phyloP scores from a whole-genome alignment of 2,797 vertebrate genomes.

The Columba guinea region DNA sequence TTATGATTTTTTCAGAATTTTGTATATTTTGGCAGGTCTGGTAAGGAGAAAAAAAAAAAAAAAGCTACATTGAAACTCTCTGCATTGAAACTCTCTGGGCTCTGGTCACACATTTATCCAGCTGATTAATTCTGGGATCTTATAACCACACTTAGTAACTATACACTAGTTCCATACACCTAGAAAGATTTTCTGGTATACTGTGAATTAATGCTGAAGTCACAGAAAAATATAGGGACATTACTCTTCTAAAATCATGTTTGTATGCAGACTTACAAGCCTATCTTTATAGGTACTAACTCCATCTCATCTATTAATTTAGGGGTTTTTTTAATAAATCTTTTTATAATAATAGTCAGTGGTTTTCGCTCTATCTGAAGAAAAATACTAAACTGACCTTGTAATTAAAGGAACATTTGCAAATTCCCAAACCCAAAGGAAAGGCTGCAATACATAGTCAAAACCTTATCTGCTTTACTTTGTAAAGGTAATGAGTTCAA shows the following conservation, averaged over 20 bases:
- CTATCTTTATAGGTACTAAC: neutral
- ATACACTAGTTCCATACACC: neutral
- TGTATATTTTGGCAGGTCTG: neutral
- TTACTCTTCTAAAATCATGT: neutral
- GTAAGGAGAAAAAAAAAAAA: neutral
- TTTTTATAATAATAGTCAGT: neutral
- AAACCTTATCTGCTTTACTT: conserved; percentile 43
- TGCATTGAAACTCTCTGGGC: neutral
- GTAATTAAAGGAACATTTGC: conserved; percentile 7
- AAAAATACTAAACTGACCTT: neutral
- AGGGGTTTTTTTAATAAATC: neutral
- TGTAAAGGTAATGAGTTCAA: conserved; percentile 48
- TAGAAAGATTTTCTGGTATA: neutral
- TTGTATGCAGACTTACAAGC: neutral
- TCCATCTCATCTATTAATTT: neutral
- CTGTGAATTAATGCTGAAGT: neutral
- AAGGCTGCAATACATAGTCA: neutral
- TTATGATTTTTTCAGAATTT: neutral
- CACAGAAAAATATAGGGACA: neutral
- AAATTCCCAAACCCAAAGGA: conserved; percentile 14
- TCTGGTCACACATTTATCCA: neutral
- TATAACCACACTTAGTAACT: neutral
- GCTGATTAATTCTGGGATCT: neutral
- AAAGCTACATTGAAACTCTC: neutral
- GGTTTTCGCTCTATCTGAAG: neutral